Evolutionary conservation across 2,113 vertebrate species (phyloP).

Genomic region (Riparia riparia): DNA sequence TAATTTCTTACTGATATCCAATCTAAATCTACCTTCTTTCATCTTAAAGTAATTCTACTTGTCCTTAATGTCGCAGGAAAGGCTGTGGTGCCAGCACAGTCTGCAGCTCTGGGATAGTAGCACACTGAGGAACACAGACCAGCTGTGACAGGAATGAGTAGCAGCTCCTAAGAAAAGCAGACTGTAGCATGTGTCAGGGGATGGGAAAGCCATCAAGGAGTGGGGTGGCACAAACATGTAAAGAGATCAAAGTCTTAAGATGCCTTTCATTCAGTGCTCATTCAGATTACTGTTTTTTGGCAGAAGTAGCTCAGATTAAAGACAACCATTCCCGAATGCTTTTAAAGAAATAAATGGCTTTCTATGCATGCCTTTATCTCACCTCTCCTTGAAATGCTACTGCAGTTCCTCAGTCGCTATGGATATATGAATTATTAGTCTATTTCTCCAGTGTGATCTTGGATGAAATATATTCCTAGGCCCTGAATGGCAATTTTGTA

Average conservation of each 20-base stretch:
- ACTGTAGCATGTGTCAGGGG: not conserved
- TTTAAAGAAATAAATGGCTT: slow-evolving; percentile 4
- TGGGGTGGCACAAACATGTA: not conserved
- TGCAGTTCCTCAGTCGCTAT: not conserved
- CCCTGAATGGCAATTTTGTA: not conserved
- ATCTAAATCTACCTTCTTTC: not conserved
- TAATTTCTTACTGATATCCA: not conserved
- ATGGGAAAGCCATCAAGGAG: not conserved
- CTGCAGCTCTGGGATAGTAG: not conserved
- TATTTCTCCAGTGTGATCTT: not conserved
- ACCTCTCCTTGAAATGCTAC: slow-evolving; percentile 1
- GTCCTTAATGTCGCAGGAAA: rapidly evolving
- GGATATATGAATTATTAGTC: not conserved
- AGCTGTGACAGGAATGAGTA: not conserved
- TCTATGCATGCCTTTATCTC: not conserved
- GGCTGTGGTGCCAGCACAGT: not conserved
- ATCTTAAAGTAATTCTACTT: not conserved
- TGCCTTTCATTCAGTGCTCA: not conserved
- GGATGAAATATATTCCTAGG: not conserved
- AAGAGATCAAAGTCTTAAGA: not conserved
- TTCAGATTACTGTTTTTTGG: not conserved
- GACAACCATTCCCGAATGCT: not conserved
- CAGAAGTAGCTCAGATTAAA: slow-evolving; percentile 1
- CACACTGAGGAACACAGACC: not conserved
- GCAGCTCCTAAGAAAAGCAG: not conserved